These are phyloP conservation scores for Pachypsylla venusta DNA, from an alignment of 1,140 invertebrate genomes.

Conservation along the genomic window DNA sequence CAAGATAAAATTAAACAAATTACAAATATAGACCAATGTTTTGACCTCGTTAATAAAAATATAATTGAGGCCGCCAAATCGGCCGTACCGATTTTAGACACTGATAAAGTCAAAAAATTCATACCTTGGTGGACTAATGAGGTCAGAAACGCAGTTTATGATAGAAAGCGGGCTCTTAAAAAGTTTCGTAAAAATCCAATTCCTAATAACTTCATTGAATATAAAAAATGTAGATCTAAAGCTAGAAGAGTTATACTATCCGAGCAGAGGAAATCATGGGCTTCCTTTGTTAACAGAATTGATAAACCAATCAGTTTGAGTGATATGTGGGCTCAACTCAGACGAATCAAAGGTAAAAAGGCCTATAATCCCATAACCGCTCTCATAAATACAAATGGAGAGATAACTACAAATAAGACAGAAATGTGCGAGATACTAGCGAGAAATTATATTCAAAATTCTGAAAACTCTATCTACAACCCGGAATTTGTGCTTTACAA, in stretches of 20 bases:
- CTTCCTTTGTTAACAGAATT: not conserved
- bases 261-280: not conserved
- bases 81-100: not conserved
- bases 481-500: not conserved
- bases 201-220: not conserved
- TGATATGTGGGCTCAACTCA: not conserved
- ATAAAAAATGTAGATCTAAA: not conserved
- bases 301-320: not conserved
- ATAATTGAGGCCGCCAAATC: not conserved
- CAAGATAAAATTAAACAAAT: not conserved
- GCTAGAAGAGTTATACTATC: not conserved
- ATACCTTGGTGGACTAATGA: not conserved
- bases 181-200: not conserved
- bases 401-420: not conserved
- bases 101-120: not conserved
- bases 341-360: not conserved
- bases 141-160: not conserved
- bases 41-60: not conserved
- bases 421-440: not conserved
- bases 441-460: not conserved
- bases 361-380: not conserved
- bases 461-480: not conserved
- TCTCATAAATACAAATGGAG: not conserved
- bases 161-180: not conserved
- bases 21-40: not conserved